Evolutionary conservation across 1,140 invertebrate species (phyloP).

Genomic region (Drosophila burlai): DNA sequence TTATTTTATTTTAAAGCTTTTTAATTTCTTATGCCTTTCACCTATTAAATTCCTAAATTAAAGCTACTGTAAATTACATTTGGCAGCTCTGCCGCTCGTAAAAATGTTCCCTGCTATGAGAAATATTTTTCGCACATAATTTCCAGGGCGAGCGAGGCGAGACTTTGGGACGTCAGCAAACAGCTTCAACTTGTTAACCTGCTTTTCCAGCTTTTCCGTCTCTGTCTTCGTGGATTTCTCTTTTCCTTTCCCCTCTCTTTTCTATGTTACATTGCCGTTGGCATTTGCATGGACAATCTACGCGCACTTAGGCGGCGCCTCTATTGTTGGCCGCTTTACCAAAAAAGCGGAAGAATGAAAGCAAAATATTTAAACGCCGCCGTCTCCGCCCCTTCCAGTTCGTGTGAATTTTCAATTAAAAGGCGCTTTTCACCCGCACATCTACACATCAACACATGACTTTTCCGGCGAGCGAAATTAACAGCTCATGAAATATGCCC

Average conservation of each 20-base stretch:
- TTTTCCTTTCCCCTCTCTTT: neutral
- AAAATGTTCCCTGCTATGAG: conserved; percentile 25
- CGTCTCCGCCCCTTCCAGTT: conserved; percentile 25
- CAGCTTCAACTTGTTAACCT: conserved; percentile 79
- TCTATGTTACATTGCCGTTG: conserved; percentile 15
- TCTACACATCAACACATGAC: conserved; percentile 20
- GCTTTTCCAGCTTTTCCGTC: conserved; percentile 49
- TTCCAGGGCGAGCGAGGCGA: conserved; percentile 24
- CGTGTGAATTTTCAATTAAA: conserved; percentile 82
- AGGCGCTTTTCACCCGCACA: conserved; percentile 44
- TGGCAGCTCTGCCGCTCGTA: conserved; percentile 4
- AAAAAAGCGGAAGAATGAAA: conserved; percentile 61
- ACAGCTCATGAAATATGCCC: conserved; percentile 74
- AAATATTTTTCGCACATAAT: conserved; percentile 68
- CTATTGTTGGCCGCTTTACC: conserved; percentile 46
- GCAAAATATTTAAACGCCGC: conserved; percentile 75
- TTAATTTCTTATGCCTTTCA: too few species aligned
- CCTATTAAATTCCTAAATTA: neutral
- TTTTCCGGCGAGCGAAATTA: conserved; percentile 59
- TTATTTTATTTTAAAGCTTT: neutral
- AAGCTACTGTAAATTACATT: neutral
- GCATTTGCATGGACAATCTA: conserved; percentile 75
- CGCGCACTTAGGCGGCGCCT: conserved; percentile 58
- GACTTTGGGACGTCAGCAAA: conserved; percentile 49
- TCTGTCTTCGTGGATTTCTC: neutral